Percentiles rank a stretch among this genome's conserved stretches.
phyloP scores from a whole-genome alignment of 2,113 vertebrate species.

The Phaetusa simplex region DNA sequence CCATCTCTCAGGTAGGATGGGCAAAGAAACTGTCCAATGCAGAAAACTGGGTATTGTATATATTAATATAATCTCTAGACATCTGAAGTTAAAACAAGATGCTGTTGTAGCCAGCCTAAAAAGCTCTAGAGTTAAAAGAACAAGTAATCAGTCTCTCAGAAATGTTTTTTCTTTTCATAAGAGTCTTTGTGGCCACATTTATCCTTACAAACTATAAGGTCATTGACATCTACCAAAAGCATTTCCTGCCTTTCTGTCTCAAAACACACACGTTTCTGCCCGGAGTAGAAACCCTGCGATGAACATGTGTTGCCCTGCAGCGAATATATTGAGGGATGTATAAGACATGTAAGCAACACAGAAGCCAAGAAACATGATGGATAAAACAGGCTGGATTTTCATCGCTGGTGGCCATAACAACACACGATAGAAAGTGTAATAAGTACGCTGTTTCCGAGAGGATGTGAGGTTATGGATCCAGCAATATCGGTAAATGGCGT shows the following conservation, averaged over 20 bases:
- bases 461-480: constrained; percentile 42
- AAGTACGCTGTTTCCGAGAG: neutral
- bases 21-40: neutral
- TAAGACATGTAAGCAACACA: neutral
- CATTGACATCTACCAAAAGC: neutral
- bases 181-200: neutral
- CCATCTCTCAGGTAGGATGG: neutral
- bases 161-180: neutral
- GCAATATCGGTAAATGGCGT: neutral
- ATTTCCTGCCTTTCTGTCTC: constrained; percentile 16
- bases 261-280: neutral
- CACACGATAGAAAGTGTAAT: neutral
- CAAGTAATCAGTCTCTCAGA: neutral
- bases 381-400: constrained; percentile 37
- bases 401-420: constrained; percentile 30
- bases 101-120: neutral
- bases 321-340: neutral
- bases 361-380: constrained; percentile 17
- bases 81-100: neutral
- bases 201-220: neutral
- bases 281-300: neutral
- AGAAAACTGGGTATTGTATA: neutral
- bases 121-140: neutral
- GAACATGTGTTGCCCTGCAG: neutral
- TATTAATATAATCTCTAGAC: neutral